Percentiles rank a stretch among this genome's conserved stretches.
Evolutionary conservation across 2,113 vertebrate species (phyloP).

Genomic region (Silurus meridionalis): DNA sequence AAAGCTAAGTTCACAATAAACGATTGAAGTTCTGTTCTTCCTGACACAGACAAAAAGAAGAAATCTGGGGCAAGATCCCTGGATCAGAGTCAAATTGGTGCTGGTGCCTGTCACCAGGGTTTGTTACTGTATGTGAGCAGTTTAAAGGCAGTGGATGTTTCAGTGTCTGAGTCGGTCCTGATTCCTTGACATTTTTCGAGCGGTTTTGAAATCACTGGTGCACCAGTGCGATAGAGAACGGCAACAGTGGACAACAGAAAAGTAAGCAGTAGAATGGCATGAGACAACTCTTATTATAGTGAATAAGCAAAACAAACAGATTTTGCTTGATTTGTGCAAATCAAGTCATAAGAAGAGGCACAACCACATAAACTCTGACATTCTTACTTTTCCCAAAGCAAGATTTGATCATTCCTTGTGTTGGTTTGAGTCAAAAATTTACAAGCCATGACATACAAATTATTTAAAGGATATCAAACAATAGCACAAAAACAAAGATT

Average conservation of each 20-base stretch:
- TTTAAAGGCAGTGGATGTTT: not conserved
- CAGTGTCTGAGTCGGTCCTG: not conserved
- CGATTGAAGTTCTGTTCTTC: not conserved
- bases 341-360: too few relatives aligned
- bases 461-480: too few relatives aligned
- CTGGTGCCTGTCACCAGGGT: not conserved
- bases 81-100: conserved; percentile 2
- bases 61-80: not conserved
- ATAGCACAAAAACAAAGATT: too few relatives aligned
- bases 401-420: too few relatives aligned
- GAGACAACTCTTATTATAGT: not conserved
- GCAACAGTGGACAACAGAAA: not conserved
- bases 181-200: not conserved
- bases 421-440: too few relatives aligned
- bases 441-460: too few relatives aligned
- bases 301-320: not conserved
- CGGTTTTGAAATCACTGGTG: not conserved
- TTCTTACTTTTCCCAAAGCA: too few relatives aligned
- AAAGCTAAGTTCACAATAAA: not conserved
- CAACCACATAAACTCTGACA: too few relatives aligned
- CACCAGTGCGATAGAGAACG: not conserved
- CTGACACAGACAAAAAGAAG: conserved; percentile 6
- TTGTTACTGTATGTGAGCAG: not conserved
- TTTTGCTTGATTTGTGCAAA: too few relatives aligned
- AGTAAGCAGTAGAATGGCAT: not conserved